Percentiles rank a stretch among this genome's conserved stretches.
These are phyloP conservation scores for Smittia aterrima DNA, from an alignment of 2,888 invertebrate species.

Conservation along the genomic window DNA sequence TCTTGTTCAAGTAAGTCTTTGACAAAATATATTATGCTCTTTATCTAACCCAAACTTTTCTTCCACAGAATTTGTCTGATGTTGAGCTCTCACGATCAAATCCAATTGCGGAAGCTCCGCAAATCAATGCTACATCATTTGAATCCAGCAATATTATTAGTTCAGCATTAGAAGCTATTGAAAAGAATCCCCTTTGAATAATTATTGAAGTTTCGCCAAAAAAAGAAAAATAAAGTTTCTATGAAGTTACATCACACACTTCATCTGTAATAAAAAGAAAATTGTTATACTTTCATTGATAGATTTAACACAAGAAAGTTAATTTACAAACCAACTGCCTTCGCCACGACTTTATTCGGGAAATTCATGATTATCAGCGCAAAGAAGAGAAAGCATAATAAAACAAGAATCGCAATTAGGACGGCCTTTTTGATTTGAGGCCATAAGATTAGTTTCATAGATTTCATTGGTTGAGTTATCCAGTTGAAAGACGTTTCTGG, in stretches of 20 bases:
- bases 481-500: constrained; percentile 64
- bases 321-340: neutral
- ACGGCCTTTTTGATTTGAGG: constrained; percentile 38
- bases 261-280: too few species aligned
- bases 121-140: neutral
- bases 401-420: neutral
- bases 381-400: too few species aligned
- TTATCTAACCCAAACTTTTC: too few species aligned
- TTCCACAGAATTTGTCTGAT: neutral
- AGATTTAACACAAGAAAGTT: too few species aligned
- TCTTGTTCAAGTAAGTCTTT: too few species aligned
- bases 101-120: neutral
- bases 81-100: neutral
- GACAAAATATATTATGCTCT: too few species aligned
- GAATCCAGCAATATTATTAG: neutral
- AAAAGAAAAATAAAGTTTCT: too few species aligned
- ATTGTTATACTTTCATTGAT: too few species aligned
- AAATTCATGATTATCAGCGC: neutral
- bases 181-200: neutral
- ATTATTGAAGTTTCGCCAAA: too few species aligned
- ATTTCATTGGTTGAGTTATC: constrained; percentile 58
- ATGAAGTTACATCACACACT: too few species aligned
- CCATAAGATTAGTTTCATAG: constrained; percentile 49
- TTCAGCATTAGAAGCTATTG: neutral
- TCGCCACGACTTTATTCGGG: neutral